Conservation (phyloP, 1,140 invertebrate species). For the Brachionus rotundiformis region DNA sequence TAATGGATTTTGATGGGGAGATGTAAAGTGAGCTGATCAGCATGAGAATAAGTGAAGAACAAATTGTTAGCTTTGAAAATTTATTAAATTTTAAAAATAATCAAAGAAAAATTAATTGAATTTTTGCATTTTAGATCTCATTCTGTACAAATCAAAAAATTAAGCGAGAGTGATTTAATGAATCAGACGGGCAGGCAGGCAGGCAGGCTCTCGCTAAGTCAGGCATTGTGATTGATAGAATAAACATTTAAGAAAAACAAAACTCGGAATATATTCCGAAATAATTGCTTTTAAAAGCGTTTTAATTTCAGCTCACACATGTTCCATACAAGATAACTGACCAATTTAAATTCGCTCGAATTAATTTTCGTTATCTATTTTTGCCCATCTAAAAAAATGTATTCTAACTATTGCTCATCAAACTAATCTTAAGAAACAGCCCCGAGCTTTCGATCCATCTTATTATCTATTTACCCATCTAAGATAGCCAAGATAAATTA, state of each 20-base stretch:
- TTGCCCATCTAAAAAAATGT: conserved; percentile 2
- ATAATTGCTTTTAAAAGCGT: conserved; percentile 25
- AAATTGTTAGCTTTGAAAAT: conserved; percentile 10
- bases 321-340: conserved; percentile 31
- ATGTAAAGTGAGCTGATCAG: background rate
- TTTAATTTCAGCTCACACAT: conserved; percentile 32
- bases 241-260: conserved; percentile 23
- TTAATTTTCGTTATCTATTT: conserved; percentile 1
- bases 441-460: conserved; percentile 6
- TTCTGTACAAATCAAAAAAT: conserved; percentile 20
- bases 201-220: background rate
- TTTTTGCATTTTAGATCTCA: background rate
- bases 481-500: background rate
- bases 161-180: conserved; percentile 1
- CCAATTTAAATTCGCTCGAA: conserved; percentile 4
- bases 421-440: conserved; percentile 21
- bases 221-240: conserved; percentile 32
- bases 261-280: conserved; percentile 25
- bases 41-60: conserved; percentile 18
- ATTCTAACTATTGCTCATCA: conserved; percentile 47
- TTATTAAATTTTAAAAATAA: conserved; percentile 2
- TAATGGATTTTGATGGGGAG: background rate
- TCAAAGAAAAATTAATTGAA: conserved; percentile 21
- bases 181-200: background rate
- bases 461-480: conserved; percentile 44